Conservation (phyloP, 1,140 invertebrate genomes). For the Whitmania pigra region DNA sequence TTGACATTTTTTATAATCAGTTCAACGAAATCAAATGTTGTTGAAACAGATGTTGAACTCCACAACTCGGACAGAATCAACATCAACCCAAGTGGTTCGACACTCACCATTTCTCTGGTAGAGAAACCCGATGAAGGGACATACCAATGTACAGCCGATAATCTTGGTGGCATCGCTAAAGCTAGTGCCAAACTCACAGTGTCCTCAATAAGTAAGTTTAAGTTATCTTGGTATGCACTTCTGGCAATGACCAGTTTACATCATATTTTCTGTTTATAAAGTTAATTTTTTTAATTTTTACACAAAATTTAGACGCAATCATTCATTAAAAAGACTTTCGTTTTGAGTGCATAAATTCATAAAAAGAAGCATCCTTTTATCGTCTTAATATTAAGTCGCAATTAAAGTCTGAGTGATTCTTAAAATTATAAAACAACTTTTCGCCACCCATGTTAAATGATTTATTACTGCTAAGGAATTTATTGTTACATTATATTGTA, state of each 20-base stretch:
- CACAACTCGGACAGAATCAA: slow-evolving; percentile 5
- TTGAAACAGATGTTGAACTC: too few relatives aligned
- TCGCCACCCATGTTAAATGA: neutral
- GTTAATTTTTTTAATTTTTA: too few relatives aligned
- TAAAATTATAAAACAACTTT: neutral
- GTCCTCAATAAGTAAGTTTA: too few relatives aligned
- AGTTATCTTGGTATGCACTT: slow-evolving; percentile 12
- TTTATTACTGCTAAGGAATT: neutral
- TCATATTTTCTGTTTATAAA: neutral
- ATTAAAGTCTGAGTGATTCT: too few relatives aligned
- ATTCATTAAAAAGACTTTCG: too few relatives aligned
- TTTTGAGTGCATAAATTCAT: too few relatives aligned
- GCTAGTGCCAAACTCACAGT: slow-evolving; percentile 20
- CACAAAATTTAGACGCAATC: too few relatives aligned
- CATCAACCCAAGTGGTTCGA: slow-evolving; percentile 25
- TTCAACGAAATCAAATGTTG: too few relatives aligned
- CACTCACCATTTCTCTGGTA: slow-evolving; percentile 16
- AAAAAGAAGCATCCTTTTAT: too few relatives aligned
- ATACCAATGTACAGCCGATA: slow-evolving; percentile 15
- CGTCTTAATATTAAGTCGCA: too few relatives aligned
- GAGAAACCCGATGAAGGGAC: slow-evolving; percentile 6
- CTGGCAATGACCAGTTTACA: neutral
- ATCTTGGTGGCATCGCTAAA: neutral
- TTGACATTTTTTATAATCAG: too few relatives aligned
- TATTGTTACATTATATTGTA: neutral